Evolutionary conservation across 92 coral and sea anemone species (phyloP).

Genomic region (Epizoanthus rinbou): DNA sequence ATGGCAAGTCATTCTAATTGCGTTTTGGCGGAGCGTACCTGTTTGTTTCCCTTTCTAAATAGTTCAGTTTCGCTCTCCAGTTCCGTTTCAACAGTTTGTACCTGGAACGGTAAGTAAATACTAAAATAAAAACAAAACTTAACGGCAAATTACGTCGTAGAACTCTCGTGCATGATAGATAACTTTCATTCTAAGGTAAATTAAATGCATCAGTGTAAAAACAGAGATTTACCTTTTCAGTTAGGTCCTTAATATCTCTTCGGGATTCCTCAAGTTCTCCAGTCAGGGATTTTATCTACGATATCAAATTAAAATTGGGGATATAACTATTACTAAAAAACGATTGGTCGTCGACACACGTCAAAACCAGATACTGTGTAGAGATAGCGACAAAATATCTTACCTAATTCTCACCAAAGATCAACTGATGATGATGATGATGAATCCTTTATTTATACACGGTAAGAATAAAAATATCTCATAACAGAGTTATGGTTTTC

Average conservation of each 20-base stretch:
- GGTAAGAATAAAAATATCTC: too few relatives aligned
- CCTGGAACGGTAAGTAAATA: neutral
- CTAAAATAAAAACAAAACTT: neutral
- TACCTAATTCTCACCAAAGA: too few relatives aligned
- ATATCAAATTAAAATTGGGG: neutral
- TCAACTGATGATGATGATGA: too few relatives aligned
- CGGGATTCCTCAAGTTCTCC: slow-evolving; percentile 48
- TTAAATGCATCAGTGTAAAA: neutral
- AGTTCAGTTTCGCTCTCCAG: slow-evolving; percentile 47
- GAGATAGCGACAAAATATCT: too few relatives aligned
- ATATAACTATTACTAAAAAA: too few relatives aligned
- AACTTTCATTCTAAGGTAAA: neutral
- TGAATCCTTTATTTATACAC: too few relatives aligned
- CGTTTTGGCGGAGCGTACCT: slow-evolving; percentile 3
- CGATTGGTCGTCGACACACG: too few relatives aligned
- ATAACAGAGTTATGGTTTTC: too few relatives aligned
- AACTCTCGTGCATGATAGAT: neutral
- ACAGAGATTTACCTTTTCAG: slow-evolving; percentile 53
- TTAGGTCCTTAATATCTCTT: slow-evolving; percentile 54
- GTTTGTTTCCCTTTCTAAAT: slow-evolving; percentile 27
- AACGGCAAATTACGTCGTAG: neutral
- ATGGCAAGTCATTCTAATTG: too few relatives aligned
- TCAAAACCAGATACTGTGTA: too few relatives aligned
- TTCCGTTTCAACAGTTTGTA: slow-evolving; percentile 10
- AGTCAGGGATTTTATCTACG: slow-evolving; percentile 55